Base-by-base conservation (phyloP, 1,140 invertebrate species). In the Micrasema minimum region DNA sequence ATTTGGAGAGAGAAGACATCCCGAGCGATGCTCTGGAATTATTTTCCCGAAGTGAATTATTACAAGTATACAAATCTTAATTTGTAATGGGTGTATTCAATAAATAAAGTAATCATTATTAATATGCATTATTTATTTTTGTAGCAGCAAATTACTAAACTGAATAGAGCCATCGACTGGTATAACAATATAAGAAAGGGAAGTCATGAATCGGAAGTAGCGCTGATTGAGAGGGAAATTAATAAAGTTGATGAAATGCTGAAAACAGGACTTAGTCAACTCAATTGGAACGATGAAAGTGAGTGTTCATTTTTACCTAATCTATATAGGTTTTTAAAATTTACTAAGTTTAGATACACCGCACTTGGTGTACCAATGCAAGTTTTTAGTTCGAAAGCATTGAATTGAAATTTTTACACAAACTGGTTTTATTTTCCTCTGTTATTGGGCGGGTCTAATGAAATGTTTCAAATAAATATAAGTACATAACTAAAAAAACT, bases 221-320 rank as follows among this genome's bases (percentile, higher is more conserved):
- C 87, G 14, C 83, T 93, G 16, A 88, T 93, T 66, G 84, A 89
- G 78, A 80, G 85, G 53, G 89, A 92, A 78, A 84, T 93, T 31
- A 80, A 81, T 12, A 80, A 80, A 10, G 83, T 93, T 64, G 91
- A 93, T 79, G 72, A 80, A 23, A 78, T 90, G 16, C 80, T 93
- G 5, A 81, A 88, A 31, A 79, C 86, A 72, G 89, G 89, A 7
- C 88, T 91, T 23, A 81, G 86, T 38, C 81, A 85, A 26, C 79
- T 90, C 12, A 90, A 87, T 45, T 94, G 92, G 92, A 88, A 89
- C 67, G 86, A 86, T 74, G 86, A 90, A 72, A 87, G 90, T 91
- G 80, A 69, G 66, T 55, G 14, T 59, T n/a, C 3, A 6, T 7
- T 16, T 31, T 31, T 4, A 31, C 26, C 26, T 7, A 31, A 31